These are phyloP conservation scores for Pachliopta kotzebuea DNA, from an alignment of 2,888 invertebrate species.

Conservation along the genomic window DNA sequence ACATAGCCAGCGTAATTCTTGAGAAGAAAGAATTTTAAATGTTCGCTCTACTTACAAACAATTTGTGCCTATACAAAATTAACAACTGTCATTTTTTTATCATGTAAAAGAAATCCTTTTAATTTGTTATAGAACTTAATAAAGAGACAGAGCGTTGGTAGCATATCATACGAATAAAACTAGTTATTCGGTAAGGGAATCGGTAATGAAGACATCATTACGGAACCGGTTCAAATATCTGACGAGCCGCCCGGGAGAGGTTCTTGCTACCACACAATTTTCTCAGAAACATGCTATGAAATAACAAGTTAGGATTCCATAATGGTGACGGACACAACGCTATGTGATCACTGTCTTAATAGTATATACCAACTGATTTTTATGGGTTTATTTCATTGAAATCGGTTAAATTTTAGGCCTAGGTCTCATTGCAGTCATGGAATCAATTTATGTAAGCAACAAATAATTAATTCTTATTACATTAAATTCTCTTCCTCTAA, in stretches of 20 bases:
- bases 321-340: slow-evolving; percentile 9
- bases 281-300: slow-evolving; percentile 40
- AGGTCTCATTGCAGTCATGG: too few species aligned
- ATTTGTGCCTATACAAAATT: slow-evolving; percentile 25
- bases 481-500: too few species aligned
- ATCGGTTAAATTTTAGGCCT: too few species aligned
- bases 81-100: slow-evolving; percentile 11
- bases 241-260: slow-evolving; percentile 44
- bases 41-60: slow-evolving; percentile 21
- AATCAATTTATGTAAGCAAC: too few species aligned
- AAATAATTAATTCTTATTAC: too few species aligned
- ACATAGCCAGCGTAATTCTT: slow-evolving; percentile 26
- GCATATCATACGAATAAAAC: slow-evolving; percentile 43
- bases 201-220: slow-evolving; percentile 75
- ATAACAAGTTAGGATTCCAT: slow-evolving; percentile 28
- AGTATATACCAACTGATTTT: too few species aligned
- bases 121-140: neutral
- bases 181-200: slow-evolving; percentile 51
- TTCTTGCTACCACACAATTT: slow-evolving; percentile 40
- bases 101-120: neutral
- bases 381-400: too few species aligned
- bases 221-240: slow-evolving; percentile 63
- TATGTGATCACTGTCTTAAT: neutral
- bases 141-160: neutral
- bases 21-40: slow-evolving; percentile 27